Evolutionary conservation across 1,140 invertebrate species (phyloP), one percentile per base, ranked within the genome.

Genomic region (Bombus superbus): DNA sequence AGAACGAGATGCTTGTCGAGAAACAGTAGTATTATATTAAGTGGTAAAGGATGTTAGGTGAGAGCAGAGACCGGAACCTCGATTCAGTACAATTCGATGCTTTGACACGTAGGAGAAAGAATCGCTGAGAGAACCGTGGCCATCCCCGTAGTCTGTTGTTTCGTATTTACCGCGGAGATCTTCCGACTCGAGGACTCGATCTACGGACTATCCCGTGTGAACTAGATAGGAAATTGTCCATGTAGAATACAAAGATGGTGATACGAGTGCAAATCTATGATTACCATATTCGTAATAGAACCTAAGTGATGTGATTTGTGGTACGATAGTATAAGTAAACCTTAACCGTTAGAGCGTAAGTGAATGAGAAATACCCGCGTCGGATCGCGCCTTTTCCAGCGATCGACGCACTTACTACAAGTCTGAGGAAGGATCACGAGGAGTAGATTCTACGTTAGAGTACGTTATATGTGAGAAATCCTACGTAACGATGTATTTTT

Each of bases 401-500:
- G 72, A 72, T 72, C n/a, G 53, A 10, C 28, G 83, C n/a, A 22
- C 40, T 15, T 15, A 35, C n/a, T 69, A 81, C 77, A 86, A 88
- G 83, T 85, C 78, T 85, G 83, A 85, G 44, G 15, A n/a, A 3
- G 64, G 40, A 81, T 73, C 42, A 62, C 64, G 25, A 18, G 15
- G 53, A 25, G 62, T 64, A 69, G 25, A 47, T 38, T 72, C 11
- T n/a, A 32, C 28, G 11, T 47, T 8, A n/a, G 74, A 71, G 38
- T 72, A 68, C 47, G 6, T 11, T n/a, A 13, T 62, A 11, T 6
- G n/a, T 62, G 47, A 44, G 38, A 69, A 79, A 87, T 89, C 74
- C 78, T 85, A 62, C 66, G 64, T 83, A 86, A 59, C 81, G 32
- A 79, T 76, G 89, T 90, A 90, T 90, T 90, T 90, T 90, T 90